Evolutionary conservation across 2,888 invertebrate species (phyloP), one percentile per base, ranked within the genome.

Genomic region (Pterobdella sp.): DNA sequence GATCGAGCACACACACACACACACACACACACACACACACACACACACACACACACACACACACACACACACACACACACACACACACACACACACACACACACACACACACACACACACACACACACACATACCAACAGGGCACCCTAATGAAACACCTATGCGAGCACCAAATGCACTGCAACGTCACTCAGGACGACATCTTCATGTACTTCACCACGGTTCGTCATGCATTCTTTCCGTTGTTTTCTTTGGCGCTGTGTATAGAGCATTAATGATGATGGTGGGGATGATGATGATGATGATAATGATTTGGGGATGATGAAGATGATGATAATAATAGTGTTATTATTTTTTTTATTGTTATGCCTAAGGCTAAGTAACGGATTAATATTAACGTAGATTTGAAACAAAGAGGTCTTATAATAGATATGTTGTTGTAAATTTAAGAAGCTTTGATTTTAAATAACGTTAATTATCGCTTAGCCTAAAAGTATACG

Each of bases 151-250:
- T 87, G 72, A 86, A 87, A 77, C 87, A 87, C 78, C 78, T 86
- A 56, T 85, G 86, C 76, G 87, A 87, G 77, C 87, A 87, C 78
- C 73, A 84, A 10, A 80, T 87, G 31, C 87, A 87, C 77, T 83
- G 85, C 56, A 83, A 86, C 79, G 82, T 86, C 78, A 79, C 78
- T 7, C 76, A 81, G 49, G 79, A 82, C 49, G 87, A 87, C 79
- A 81, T 85, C 34, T 82, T 87, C 77, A 80, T 87, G 72, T 87
- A 87, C 80, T 87, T 86, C 80, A 87, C 87, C 26, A 87, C 87
- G 3, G 86, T 85, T 79, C 80, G 82, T 79, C n/a, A 72, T 10
- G 10, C 49, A 14, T 68, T 26, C 49, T 32, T 37, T 3, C 18
- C 35, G 10, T 14, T 68, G 18, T 4, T 36, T 36, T 1, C 64